These are phyloP conservation scores for Perognathus longimembris DNA, from an alignment of 2,113 vertebrate genomes.

Conservation along the genomic window DNA sequence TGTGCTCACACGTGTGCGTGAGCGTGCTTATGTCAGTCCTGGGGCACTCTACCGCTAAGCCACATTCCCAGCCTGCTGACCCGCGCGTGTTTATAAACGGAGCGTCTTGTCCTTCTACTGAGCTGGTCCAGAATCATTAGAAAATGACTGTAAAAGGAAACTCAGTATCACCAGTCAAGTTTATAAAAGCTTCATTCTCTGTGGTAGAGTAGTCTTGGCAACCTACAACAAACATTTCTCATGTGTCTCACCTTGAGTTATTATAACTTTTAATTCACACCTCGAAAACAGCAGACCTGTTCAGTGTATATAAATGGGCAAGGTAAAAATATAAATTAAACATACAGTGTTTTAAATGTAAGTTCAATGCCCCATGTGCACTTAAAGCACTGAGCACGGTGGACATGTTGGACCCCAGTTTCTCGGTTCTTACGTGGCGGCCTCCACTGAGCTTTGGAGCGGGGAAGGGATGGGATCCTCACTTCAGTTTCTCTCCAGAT, in stretches of 20 bases:
- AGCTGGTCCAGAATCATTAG: slow-evolving; percentile 19
- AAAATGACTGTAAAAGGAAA: slow-evolving; percentile 73
- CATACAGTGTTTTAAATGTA: too few relatives aligned
- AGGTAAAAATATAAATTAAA: too few relatives aligned
- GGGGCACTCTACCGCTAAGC: too few relatives aligned
- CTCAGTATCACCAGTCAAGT: slow-evolving; percentile 73
- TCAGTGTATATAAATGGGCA: neutral
- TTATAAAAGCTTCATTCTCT: slow-evolving; percentile 63
- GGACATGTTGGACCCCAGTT: accelerated
- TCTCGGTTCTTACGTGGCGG: too few relatives aligned
- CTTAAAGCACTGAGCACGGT: too few relatives aligned
- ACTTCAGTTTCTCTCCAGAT: neutral
- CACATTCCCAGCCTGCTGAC: slow-evolving; percentile 53
- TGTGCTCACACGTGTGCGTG: too few relatives aligned
- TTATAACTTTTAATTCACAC: slow-evolving; percentile 54
- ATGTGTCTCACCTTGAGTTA: slow-evolving; percentile 28
- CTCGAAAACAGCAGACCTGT: slow-evolving; percentile 66
- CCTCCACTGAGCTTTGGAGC: neutral
- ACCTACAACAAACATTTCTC: slow-evolving; percentile 46
- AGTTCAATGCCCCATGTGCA: too few relatives aligned
- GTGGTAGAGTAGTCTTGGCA: slow-evolving; percentile 51
- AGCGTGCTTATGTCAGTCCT: too few relatives aligned
- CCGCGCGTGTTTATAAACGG: slow-evolving; percentile 79
- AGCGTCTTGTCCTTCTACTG: slow-evolving; percentile 45
- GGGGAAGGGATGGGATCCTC: neutral